A percentile compares a stretch with the other conserved stretches of the same genome.
These are phyloP conservation scores for Trypoxylus dichotomus DNA, from an alignment of 1,140 invertebrate genomes.

Conservation along the genomic window DNA sequence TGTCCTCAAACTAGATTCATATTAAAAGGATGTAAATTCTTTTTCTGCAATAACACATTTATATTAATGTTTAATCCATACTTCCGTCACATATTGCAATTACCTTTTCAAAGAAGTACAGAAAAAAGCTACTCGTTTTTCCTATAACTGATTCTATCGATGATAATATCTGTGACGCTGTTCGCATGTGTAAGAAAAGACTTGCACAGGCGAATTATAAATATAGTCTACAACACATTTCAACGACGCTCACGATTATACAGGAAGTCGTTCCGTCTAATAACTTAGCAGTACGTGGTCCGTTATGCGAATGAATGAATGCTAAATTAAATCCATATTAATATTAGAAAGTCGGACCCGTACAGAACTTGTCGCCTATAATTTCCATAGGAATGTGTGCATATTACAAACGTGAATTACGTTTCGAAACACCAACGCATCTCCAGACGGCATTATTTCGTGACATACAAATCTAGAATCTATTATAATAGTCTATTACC, in stretches of 20 bases:
- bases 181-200: too few relatives aligned
- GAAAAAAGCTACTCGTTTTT: too few relatives aligned
- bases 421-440: conserved; percentile 2
- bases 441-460: not conserved
- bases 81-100: too few relatives aligned
- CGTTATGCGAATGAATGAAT: conserved; percentile 17
- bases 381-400: conserved; percentile 5
- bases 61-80: too few relatives aligned
- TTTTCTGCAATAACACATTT: too few relatives aligned
- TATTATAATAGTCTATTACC: not conserved
- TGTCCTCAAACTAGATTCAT: too few relatives aligned
- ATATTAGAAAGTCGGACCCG: conserved; percentile 5
- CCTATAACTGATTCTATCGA: too few relatives aligned
- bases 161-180: too few relatives aligned
- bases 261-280: conserved; percentile 14
- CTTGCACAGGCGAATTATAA: too few relatives aligned
- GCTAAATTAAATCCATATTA: conserved; percentile 13
- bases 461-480: not conserved
- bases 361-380: not conserved
- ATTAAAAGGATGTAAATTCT: too few relatives aligned
- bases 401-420: conserved; percentile 7
- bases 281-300: not conserved
- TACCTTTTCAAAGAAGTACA: too few relatives aligned
- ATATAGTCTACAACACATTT: not conserved
- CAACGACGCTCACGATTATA: not conserved